Evolutionary conservation across 2,888 invertebrate genomes (phyloP).

Genomic region (Cistogaster globosa): DNA sequence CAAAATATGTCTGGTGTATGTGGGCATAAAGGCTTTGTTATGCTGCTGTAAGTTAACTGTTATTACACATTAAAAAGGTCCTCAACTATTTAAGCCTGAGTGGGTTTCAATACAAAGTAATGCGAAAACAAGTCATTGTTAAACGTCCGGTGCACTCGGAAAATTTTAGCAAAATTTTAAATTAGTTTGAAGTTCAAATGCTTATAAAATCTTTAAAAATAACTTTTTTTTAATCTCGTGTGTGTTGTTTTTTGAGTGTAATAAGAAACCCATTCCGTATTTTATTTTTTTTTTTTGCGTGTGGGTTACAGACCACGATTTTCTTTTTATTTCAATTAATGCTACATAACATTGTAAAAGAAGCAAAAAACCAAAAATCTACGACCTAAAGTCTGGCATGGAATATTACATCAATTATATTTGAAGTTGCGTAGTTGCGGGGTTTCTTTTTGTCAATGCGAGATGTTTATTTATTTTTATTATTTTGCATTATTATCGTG

Average conservation of each 20-base stretch:
- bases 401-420: no score
- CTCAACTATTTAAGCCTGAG: no score
- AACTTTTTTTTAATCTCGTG: no score
- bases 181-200: no score
- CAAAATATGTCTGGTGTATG: not conserved
- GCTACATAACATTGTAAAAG: slow-evolving; percentile 36
- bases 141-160: slow-evolving; percentile 59
- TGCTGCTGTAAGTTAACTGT: not conserved
- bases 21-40: slow-evolving; percentile 19
- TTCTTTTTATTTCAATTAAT: slow-evolving; percentile 2
- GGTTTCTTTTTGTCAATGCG: no score
- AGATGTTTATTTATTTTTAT: slow-evolving; percentile 58
- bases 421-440: no score
- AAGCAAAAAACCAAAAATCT: slow-evolving; percentile 33
- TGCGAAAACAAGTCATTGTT: no score
- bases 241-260: slow-evolving; percentile 39
- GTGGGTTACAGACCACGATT: slow-evolving; percentile 68
- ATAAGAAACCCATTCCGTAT: slow-evolving; percentile 23
- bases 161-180: slow-evolving; percentile 2
- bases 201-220: not conserved
- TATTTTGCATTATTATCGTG: slow-evolving; percentile 42
- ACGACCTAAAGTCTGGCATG: no score
- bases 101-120: no score
- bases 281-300: slow-evolving; percentile 31
- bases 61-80: no score